Percentiles rank a stretch among this genome's conserved stretches.
phyloP scores from a whole-genome alignment of 1,140 invertebrate species.

The Propsilocerus akamusi region DNA sequence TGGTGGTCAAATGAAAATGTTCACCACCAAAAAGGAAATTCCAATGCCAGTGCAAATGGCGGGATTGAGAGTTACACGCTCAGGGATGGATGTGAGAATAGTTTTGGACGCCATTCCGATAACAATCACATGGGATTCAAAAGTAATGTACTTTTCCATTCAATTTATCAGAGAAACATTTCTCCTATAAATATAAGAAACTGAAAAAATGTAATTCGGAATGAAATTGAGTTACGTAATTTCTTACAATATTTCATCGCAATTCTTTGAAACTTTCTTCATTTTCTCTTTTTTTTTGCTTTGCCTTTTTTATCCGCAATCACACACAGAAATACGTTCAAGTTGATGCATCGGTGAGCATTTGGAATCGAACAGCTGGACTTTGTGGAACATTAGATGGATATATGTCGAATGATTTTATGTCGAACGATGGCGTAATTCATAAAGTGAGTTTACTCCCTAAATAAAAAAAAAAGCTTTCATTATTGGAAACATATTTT shows the following conservation, averaged over 20 bases:
- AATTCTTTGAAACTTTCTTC: constrained; percentile 4
- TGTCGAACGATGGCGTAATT: constrained; percentile 31
- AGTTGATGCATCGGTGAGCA: constrained; percentile 39
- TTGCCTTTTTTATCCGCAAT: background rate
- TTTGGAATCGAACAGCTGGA: constrained; percentile 63
- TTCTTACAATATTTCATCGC: no score
- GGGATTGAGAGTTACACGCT: constrained; percentile 45
- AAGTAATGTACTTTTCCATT: background rate
- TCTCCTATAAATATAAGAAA: no score
- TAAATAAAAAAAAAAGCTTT: background rate
- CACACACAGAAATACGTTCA: constrained; percentile 31
- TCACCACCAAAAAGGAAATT: constrained; percentile 30
- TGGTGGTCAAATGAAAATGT: constrained; percentile 33
- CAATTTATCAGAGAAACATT: no score
- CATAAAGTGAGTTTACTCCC: constrained; percentile 16
- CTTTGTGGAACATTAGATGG: constrained; percentile 65
- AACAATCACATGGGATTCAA: constrained; percentile 51
- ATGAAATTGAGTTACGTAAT: no score
- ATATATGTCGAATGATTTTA: constrained; percentile 45
- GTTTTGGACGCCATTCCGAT: constrained; percentile 45
- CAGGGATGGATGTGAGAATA: constrained; percentile 44
- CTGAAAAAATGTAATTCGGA: no score
- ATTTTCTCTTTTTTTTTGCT: constrained; percentile 9
- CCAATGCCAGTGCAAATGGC: constrained; percentile 47
- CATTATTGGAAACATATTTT: background rate